A percentile compares a stretch with the other conserved stretches of the same genome.
Conservation (phyloP, 2,888 invertebrate genomes). For the Drosophila flavopinicola region DNA sequence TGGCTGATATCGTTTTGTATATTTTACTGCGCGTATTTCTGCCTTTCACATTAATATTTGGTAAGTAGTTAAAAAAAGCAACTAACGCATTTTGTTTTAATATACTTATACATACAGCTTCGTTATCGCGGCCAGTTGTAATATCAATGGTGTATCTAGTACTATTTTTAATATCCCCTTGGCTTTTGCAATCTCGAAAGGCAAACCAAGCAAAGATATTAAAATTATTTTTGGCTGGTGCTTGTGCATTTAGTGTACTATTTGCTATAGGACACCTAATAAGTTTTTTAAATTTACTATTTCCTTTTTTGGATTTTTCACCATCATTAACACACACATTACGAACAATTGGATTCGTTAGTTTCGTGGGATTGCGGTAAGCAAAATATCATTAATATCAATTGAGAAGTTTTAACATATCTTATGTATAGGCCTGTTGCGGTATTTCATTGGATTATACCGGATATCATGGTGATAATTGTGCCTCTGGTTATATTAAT, state of each 20-base stretch:
- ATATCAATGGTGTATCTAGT: conserved; percentile 51
- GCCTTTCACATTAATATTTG: conserved; percentile 43
- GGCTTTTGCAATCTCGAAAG: conserved; percentile 32
- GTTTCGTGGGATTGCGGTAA: conserved; percentile 45
- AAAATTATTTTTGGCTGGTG: conserved; percentile 26
- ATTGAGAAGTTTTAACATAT: background rate
- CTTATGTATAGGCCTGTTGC: conserved; percentile 22
- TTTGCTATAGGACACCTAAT: conserved; percentile 29
- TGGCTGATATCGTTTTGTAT: conserved; percentile 30
- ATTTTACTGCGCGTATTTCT: conserved; percentile 46
- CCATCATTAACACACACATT: conserved; percentile 6
- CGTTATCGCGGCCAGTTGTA: conserved; percentile 45
- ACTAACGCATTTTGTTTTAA: background rate
- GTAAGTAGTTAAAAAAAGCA: conserved; percentile 36
- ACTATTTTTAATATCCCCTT: conserved; percentile 57
- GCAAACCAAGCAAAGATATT: background rate
- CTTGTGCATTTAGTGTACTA: conserved; percentile 18
- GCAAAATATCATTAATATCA: background rate
- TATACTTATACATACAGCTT: conserved; percentile 22
- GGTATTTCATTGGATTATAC: conserved; percentile 50
- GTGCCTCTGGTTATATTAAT: conserved; percentile 32
- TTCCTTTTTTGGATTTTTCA: background rate
- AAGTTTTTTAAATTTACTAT: conserved; percentile 26
- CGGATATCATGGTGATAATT: conserved; percentile 45
- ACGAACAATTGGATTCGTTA: conserved; percentile 50